Evolutionary conservation across 2,113 vertebrate species (phyloP).

Genomic region (Phrynocephalus versicolor): DNA sequence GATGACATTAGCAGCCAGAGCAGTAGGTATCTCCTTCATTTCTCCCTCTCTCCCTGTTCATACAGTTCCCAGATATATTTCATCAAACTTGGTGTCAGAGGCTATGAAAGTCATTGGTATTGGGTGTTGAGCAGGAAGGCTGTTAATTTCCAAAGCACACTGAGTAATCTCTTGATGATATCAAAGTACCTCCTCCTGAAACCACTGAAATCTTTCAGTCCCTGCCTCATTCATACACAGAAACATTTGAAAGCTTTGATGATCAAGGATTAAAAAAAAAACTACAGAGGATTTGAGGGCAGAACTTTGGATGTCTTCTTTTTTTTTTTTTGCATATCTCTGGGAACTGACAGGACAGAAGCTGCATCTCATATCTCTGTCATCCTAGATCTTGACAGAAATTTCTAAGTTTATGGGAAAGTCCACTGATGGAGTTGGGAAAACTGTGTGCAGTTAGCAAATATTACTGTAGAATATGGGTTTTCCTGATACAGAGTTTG

Average conservation of each 20-base stretch:
- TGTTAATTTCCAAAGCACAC: background rate
- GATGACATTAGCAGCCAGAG: constrained; percentile 87
- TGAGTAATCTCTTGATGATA: background rate
- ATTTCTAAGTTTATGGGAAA: background rate
- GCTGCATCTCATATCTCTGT: background rate
- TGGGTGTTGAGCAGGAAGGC: background rate
- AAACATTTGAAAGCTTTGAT: background rate
- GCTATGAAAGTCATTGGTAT: background rate
- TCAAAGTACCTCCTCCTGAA: background rate
- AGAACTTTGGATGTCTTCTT: background rate
- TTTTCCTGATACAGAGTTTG: background rate
- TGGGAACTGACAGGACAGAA: background rate
- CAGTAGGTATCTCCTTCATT: constrained; percentile 79
- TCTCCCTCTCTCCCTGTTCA: background rate
- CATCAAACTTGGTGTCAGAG: background rate
- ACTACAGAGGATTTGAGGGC: background rate
- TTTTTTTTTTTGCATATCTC: background rate
- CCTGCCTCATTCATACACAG: background rate
- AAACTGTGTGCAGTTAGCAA: background rate
- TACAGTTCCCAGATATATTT: background rate
- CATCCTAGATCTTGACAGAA: background rate
- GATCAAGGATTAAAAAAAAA: background rate
- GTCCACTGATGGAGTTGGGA: background rate
- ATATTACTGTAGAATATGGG: background rate
- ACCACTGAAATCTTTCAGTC: background rate